Percentiles rank a stretch among this genome's conserved stretches.
Conservation (phyloP, 2,797 vertebrate genomes). For the Pangasius sanitwongsei region DNA sequence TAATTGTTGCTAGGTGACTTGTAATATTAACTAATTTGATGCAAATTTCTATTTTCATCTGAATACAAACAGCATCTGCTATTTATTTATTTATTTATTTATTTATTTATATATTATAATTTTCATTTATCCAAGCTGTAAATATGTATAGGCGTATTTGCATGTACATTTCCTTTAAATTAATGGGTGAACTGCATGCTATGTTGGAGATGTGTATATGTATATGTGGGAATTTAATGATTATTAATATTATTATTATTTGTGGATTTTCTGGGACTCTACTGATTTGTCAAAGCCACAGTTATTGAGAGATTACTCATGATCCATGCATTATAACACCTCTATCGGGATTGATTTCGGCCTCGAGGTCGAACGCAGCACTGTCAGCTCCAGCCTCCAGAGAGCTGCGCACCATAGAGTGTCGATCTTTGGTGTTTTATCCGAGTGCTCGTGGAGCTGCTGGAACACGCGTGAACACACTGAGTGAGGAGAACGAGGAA, state of each 20-base stretch:
- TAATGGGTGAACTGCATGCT: neutral
- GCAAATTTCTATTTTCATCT: neutral
- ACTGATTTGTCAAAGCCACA: neutral
- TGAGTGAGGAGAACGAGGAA: slow-evolving; percentile 30
- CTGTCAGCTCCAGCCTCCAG: slow-evolving; percentile 8
- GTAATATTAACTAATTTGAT: neutral
- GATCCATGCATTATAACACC: neutral
- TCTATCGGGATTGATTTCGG: neutral
- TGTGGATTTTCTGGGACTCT: neutral
- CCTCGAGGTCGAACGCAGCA: slow-evolving; percentile 27
- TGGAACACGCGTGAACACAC: neutral
- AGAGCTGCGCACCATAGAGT: neutral
- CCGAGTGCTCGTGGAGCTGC: neutral
- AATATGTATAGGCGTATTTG: neutral
- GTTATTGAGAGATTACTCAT: neutral
- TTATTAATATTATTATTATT: neutral
- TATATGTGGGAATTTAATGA: neutral
- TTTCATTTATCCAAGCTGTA: neutral
- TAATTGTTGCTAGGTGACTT: neutral
- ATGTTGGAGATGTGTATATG: neutral
- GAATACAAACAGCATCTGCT: neutral
- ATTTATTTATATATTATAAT: neutral
- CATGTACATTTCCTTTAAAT: neutral
- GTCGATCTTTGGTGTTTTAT: slow-evolving; percentile 34
- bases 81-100: neutral